Conservation (phyloP, 2,888 invertebrate genomes). For the Latrodectus elegans region DNA sequence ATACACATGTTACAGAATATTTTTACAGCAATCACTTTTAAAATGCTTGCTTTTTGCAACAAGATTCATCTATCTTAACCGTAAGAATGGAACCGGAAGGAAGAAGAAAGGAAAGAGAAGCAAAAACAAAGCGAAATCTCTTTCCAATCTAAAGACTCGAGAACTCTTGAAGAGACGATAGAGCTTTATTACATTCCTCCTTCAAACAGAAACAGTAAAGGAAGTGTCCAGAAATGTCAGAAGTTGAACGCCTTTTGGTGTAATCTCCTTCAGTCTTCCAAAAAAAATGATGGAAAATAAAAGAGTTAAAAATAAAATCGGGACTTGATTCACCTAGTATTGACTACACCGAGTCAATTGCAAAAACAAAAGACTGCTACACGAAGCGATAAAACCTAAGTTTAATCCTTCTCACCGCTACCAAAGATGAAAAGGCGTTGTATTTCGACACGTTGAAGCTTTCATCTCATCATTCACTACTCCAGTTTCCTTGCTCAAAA, state of each 20-base stretch:
- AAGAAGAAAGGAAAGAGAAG: conserved; percentile 5
- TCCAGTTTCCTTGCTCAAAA: neutral
- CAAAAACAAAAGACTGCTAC: conserved; percentile 21
- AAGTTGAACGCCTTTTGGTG: conserved; percentile 33
- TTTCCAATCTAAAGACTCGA: conserved; percentile 39
- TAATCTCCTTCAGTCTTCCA: conserved; percentile 29
- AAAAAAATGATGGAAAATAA: conserved; percentile 23
- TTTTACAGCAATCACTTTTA: conserved; percentile 24
- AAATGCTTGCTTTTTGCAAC: neutral
- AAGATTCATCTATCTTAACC: neutral
- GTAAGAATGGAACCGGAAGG: neutral
- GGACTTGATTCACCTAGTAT: neutral
- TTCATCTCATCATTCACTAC: conserved; percentile 25
- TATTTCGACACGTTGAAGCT: neutral
- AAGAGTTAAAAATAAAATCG: conserved; percentile 31
- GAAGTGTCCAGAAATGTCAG: conserved; percentile 23
- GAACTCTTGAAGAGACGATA: conserved; percentile 12
- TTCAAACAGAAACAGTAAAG: conserved; percentile 1
- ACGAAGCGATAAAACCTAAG: conserved; percentile 37
- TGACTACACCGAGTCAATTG: conserved; percentile 12
- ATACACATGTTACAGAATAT: neutral
- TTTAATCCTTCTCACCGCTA: conserved; percentile 28
- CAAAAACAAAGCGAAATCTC: conserved; percentile 30
- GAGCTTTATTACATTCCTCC: conserved; percentile 45
- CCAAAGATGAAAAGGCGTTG: conserved; percentile 5